Percentiles rank a stretch among this genome's conserved stretches.
Conservation (phyloP, 2,113 vertebrate species). For the Pluvialis apricaria region DNA sequence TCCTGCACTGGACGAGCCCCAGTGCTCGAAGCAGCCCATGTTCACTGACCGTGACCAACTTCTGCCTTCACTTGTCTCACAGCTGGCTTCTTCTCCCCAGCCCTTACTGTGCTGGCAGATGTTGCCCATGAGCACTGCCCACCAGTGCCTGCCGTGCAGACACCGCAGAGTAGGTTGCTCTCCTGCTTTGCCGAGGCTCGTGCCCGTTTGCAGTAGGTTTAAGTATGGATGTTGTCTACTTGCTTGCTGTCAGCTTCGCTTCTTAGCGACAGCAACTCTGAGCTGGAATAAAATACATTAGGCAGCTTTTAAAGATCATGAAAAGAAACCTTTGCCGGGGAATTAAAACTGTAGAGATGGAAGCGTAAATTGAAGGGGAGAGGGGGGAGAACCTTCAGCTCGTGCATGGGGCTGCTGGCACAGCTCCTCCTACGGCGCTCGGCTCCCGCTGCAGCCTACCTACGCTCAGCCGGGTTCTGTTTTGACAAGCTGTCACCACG, state of each 20-base stretch:
- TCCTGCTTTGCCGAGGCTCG: not conserved
- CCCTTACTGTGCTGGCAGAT: not conserved
- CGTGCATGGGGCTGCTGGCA: rapidly evolving
- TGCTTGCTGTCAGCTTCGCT: not conserved
- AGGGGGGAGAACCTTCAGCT: not conserved
- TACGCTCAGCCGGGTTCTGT: not conserved
- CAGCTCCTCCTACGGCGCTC: not conserved
- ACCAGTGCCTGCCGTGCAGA: no score
- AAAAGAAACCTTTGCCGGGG: not conserved
- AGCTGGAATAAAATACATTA: not conserved
- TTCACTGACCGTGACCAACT: not conserved
- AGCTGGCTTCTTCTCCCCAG: not conserved
- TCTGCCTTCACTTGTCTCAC: not conserved
- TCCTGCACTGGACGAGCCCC: not conserved
- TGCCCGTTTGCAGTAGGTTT: not conserved
- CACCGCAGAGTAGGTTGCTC: not conserved
- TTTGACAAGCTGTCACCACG: not conserved
- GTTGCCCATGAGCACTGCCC: not conserved
- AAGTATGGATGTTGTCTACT: not conserved
- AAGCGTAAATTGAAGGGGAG: not conserved
- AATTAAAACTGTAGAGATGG: not conserved
- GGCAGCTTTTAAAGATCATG: not conserved
- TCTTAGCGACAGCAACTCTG: not conserved
- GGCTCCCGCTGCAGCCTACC: not conserved
- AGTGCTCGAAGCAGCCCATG: rapidly evolving